These are phyloP conservation scores for Theocolax elegans DNA, from an alignment of 1,140 invertebrate species.

Conservation along the genomic window DNA sequence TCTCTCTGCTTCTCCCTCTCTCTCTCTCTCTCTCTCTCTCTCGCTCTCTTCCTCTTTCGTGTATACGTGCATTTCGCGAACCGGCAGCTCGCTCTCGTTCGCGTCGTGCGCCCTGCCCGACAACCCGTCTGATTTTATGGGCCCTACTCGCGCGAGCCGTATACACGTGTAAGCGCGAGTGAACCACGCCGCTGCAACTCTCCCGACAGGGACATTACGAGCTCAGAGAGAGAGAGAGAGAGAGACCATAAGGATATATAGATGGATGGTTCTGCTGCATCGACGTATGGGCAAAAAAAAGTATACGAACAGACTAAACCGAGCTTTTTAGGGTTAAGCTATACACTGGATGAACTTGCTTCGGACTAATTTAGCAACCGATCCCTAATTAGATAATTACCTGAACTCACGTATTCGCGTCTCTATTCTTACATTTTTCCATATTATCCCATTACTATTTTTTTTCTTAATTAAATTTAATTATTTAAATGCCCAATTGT, in stretches of 20 bases:
- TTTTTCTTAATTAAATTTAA: too few species aligned
- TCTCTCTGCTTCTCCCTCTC: too few species aligned
- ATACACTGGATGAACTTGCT: too few species aligned
- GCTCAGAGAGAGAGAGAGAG: conserved; percentile 20
- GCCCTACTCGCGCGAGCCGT: conserved; percentile 36
- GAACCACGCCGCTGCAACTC: conserved; percentile 59
- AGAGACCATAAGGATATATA: too few species aligned
- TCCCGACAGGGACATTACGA: conserved; percentile 63
- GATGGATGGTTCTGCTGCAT: conserved; percentile 7
- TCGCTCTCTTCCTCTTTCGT: too few species aligned
- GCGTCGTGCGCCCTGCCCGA: conserved; percentile 50
- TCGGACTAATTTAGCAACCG: conserved; percentile 27
- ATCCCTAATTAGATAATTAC: too few species aligned
- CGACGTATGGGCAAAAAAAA: conserved; percentile 16
- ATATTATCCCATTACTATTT: too few species aligned
- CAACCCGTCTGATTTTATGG: conserved; percentile 59
- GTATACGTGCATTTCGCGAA: conserved; percentile 24
- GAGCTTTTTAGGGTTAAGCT: too few species aligned
- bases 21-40: too few species aligned
- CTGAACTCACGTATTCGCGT: too few species aligned
- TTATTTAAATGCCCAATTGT: too few species aligned
- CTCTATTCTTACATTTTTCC: too few species aligned
- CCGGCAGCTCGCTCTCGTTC: conserved; percentile 30
- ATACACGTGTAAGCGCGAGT: conserved; percentile 36
- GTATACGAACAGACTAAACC: neutral